Percentiles rank a stretch among this genome's conserved stretches.
Conservation (phyloP, 2,113 vertebrate genomes). For the human (Homo sapiens) region DNA sequence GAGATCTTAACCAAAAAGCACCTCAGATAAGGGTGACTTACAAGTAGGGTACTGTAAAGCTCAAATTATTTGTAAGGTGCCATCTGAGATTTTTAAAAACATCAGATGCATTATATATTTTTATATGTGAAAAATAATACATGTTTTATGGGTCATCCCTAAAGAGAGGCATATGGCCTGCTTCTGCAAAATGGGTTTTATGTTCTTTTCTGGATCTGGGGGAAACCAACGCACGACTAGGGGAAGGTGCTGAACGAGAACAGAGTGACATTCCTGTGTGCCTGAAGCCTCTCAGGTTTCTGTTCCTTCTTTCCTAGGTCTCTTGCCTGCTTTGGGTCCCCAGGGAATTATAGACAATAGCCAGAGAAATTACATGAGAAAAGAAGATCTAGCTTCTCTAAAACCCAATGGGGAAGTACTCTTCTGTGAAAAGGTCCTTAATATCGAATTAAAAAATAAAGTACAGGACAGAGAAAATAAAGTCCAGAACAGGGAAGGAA, state of each 20-base stretch:
- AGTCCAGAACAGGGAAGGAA: not conserved
- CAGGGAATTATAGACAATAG: not conserved
- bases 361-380: not conserved
- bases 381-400: not conserved
- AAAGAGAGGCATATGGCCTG: not conserved
- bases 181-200: constrained; percentile 28
- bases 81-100: not conserved
- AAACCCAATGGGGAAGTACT: not conserved
- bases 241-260: not conserved
- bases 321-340: not conserved
- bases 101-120: not conserved
- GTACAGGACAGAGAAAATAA: not conserved
- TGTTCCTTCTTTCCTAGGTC: constrained; percentile 29
- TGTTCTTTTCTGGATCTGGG: not conserved
- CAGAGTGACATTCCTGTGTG: not conserved
- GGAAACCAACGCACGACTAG: not conserved
- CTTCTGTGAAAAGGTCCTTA: not conserved
- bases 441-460: not conserved
- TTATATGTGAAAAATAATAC: not conserved
- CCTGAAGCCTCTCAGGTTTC: constrained; percentile 45
- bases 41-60: not conserved
- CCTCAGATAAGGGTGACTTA: not conserved
- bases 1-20: not conserved
- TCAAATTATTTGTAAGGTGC: not conserved
- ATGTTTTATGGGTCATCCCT: not conserved